Base-by-base conservation (phyloP, 1,140 invertebrate genomes). In the Drosophila auraria region DNA sequence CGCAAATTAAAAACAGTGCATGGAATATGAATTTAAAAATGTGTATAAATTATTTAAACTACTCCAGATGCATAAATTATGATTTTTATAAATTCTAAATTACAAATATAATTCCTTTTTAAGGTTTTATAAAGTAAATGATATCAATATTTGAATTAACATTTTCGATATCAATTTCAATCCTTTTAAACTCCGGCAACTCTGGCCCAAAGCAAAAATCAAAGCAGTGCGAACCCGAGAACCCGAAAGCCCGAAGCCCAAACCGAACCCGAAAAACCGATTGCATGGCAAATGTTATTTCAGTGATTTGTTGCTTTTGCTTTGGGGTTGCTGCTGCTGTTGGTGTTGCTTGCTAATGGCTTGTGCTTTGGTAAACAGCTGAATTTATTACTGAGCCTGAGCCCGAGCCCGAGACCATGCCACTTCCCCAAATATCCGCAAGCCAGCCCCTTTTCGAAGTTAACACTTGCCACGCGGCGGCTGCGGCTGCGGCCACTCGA, bases 331-430 rank as follows among this genome's bases (percentile, higher is more conserved):
- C 33, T 36, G 30, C 20, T 20, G 53, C 14, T 56, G 53, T 80
- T 91, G 87, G 81, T 91, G 89, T 82, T 87, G 84, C 89, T 78
- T 84, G 89, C 83, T 91, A 91, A 91, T 91, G 89, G 89, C 89
- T 91, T 91, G 83, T 87, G 87, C 86, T 77, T 90, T 90, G 86
- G 86, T 90, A 90, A 90, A 90, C 87, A 90, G 86, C 69, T 80
- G 76, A 86, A 90, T 90, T 90, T 90, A 90, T 90, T 90, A 90
- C 82, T 76, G 61, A 51, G 49, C 44, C 51, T 57, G 14, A 5
- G 20, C 20, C 20, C 20, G 20, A 20, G 20, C 20, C 20, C 20
- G 20, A 20, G 20, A 20, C 23, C 23, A 15, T 23, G 4, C 15
- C 15, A 11, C 33, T 36, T 1, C 14, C 20, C 25, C 25, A 12